Conservation (phyloP, 64 coral and sea anemone species). For the Astreopora myriophthalma region DNA sequence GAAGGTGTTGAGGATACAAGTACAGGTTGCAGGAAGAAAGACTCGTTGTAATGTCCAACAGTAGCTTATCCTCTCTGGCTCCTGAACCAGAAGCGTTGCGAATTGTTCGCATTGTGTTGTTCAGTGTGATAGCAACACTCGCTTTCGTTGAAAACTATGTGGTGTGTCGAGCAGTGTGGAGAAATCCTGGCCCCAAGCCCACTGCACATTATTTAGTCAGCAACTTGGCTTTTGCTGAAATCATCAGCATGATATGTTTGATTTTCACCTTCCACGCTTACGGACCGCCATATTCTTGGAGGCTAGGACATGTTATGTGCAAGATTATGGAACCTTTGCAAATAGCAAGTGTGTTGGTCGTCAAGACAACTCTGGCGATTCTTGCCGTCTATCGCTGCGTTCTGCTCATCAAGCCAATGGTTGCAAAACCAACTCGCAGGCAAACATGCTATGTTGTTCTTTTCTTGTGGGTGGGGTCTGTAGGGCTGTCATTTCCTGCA, state of each 20-base stretch:
- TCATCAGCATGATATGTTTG: constrained; percentile 34
- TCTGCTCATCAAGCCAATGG: too few relatives aligned
- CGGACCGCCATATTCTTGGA: not conserved
- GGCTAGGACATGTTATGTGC: constrained; percentile 72
- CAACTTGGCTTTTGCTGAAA: not conserved
- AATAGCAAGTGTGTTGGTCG: too few relatives aligned
- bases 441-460: not conserved
- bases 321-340: constrained; percentile 25
- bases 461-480: constrained; percentile 39
- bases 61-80: not conserved
- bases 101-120: constrained; percentile 11
- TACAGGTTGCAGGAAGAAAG: not conserved
- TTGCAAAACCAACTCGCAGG: too few relatives aligned
- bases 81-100: constrained; percentile 3
- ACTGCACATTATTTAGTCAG: too few relatives aligned
- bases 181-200: too few relatives aligned
- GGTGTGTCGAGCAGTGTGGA: too few relatives aligned
- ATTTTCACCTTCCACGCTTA: constrained; percentile 42
- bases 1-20: not conserved
- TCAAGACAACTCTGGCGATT: too few relatives aligned
- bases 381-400: too few relatives aligned
- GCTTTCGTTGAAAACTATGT: constrained; percentile 33
- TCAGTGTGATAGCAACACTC: not conserved
- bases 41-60: not conserved
- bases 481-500: constrained; percentile 25